These are phyloP conservation scores for Siniperca knerii DNA, from an alignment of 2,113 vertebrate species.

Conservation along the genomic window DNA sequence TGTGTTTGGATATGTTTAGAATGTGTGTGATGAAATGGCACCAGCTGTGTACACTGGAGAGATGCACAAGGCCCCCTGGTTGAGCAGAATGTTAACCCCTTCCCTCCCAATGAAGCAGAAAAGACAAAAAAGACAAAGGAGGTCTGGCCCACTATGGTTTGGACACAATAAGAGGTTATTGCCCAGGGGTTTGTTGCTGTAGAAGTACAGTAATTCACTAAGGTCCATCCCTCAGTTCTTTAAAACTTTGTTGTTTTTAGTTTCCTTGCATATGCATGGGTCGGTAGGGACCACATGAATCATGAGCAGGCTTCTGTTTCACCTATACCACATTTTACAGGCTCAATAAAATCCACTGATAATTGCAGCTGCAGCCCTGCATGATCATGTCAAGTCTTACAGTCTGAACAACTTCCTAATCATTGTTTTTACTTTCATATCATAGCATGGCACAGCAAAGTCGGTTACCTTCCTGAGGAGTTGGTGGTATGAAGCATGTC, in stretches of 20 bases:
- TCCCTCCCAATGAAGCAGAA: constrained; percentile 53
- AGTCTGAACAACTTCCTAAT: constrained; percentile 35
- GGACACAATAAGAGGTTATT: constrained; percentile 43
- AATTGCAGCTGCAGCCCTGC: constrained; percentile 47
- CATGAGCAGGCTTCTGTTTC: constrained; percentile 54
- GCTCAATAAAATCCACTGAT: constrained; percentile 57
- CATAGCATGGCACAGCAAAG: not conserved
- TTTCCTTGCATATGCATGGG: constrained; percentile 45
- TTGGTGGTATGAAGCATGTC: not conserved
- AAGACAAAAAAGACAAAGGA: constrained; percentile 52
- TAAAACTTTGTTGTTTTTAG: constrained; percentile 60
- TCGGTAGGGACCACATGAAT: constrained; percentile 33
- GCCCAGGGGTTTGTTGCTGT: constrained; percentile 45
- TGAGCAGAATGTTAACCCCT: constrained; percentile 79
- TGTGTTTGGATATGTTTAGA: constrained; percentile 85
- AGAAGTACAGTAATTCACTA: constrained; percentile 59
- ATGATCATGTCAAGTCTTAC: constrained; percentile 34
- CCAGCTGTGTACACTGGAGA: constrained; percentile 85
- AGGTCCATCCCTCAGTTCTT: constrained; percentile 37
- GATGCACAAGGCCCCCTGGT: constrained; percentile 74
- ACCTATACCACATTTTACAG: constrained; percentile 51
- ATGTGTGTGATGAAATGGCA: constrained; percentile 86
- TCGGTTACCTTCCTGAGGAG: not conserved
- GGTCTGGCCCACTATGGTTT: constrained; percentile 30
- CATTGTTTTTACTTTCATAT: constrained; percentile 40